These are phyloP conservation scores for Tetragnatha montana DNA, from an alignment of 2,888 invertebrate species.

Conservation along the genomic window DNA sequence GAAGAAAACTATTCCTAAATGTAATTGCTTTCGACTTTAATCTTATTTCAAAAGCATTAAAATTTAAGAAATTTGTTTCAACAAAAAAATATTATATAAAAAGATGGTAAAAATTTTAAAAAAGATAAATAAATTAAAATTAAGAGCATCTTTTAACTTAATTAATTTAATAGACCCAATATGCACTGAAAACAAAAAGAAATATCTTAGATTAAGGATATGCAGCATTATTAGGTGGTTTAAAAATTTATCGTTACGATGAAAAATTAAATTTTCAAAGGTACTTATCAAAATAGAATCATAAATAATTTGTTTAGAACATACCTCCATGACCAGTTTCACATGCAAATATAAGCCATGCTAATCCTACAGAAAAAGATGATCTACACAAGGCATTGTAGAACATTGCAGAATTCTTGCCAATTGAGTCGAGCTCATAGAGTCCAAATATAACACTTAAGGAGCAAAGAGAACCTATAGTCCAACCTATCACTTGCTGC, in stretches of 20 bases:
- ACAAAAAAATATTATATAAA: neutral
- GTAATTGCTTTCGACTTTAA: too few relatives aligned
- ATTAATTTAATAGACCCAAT: neutral
- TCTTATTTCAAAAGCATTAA: neutral
- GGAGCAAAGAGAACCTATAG: conserved; percentile 44
- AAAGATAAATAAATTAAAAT: too few relatives aligned
- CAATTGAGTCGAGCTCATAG: conserved; percentile 53
- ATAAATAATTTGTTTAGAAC: conserved; percentile 4
- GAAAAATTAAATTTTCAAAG: neutral
- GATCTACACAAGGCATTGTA: conserved; percentile 75
- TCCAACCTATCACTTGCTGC: conserved; percentile 65
- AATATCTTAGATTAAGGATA: neutral
- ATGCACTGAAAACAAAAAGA: neutral
- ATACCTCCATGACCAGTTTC: conserved; percentile 77
- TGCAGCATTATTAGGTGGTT: neutral
- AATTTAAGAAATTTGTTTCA: too few relatives aligned
- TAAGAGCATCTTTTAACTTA: neutral
- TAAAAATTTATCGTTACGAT: neutral
- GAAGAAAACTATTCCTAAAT: too few relatives aligned
- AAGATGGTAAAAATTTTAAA: too few relatives aligned
- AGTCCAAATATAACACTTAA: conserved; percentile 68
- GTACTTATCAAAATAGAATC: neutral
- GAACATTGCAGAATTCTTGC: conserved; percentile 72
- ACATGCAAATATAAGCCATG: conserved; percentile 78
- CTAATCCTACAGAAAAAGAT: conserved; percentile 76